Evolutionary conservation across 2,888 invertebrate genomes (phyloP), one percentile per base, ranked within the genome.

Genomic region (Hyposoter dolosus): DNA sequence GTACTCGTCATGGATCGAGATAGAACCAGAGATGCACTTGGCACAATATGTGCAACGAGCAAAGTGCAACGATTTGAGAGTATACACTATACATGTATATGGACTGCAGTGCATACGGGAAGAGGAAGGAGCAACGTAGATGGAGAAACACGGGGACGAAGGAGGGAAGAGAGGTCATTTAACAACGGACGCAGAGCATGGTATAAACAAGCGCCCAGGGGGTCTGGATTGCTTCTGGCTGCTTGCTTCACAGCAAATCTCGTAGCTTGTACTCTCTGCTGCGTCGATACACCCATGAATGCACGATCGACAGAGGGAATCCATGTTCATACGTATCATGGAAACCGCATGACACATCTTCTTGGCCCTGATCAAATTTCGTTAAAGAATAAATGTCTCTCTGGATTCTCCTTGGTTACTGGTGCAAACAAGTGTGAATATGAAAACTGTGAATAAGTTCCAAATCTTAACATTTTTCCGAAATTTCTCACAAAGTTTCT

Each of bases 181-280:
- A 82, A 87, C 87, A 87, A 82, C 79, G 84, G 60, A 50, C 40
- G 40, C 75, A 75, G 56, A 68, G 50, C 74, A 87, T 84, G 85
- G 81, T 87, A 87, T 86, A 87, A 60, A 88, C 89, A 88, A 88
- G 88, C 86, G 83, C 86, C 88, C 86, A 84, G 81, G 89, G 88
- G 87, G 85, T 80, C 87, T 68, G 84, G 87, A 88, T 88, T 75
- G 83, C 78, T 75, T 40, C 78, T 86, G 83, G 86, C 81, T 83
- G 78, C 77, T 83, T 78, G 81, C 69, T 74, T 50, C 43, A 9
- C 77, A 69, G 63, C 86, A 85, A 80, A 88, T 88, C 89, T 87
- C 86, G 83, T 87, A 87, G 69, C 86, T 84, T 72, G 82, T 78
- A 74, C 77, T 69, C 86, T 68, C 60, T 45, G 35, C 35, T 32